Conservation (phyloP, 1,140 invertebrate genomes). For the Psilanteris sp. region DNA sequence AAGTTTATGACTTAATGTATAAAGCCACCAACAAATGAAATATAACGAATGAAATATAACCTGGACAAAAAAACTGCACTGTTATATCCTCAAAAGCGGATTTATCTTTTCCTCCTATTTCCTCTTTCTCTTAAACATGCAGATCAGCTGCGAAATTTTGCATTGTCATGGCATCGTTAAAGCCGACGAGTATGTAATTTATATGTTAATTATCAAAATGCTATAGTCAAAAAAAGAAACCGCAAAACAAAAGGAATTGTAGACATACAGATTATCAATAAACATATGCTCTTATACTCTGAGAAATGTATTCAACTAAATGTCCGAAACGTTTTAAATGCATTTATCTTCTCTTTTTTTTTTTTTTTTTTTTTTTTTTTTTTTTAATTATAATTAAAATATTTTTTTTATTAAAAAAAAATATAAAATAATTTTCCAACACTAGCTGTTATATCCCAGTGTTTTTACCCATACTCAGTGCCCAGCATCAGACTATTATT, state of each 20-base stretch:
- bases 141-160: constrained; percentile 38
- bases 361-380: too few relatives aligned
- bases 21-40: constrained; percentile 11
- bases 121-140: constrained; percentile 25
- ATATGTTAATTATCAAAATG: constrained; percentile 42
- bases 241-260: constrained; percentile 16
- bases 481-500: too few relatives aligned
- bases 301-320: too few relatives aligned
- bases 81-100: constrained; percentile 32
- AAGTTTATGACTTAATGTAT: constrained; percentile 1
- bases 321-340: too few relatives aligned
- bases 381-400: too few relatives aligned
- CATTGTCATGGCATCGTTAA: constrained; percentile 22
- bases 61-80: constrained; percentile 20
- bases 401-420: too few relatives aligned
- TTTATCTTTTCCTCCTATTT: constrained; percentile 43
- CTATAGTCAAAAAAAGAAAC: constrained; percentile 14
- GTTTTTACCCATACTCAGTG: too few relatives aligned
- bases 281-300: constrained; percentile 33
- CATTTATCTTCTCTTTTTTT: too few relatives aligned
- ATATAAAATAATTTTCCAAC: too few relatives aligned
- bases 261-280: constrained; percentile 22
- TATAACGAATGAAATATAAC: constrained; percentile 25
- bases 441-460: too few relatives aligned
- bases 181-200: constrained; percentile 35